Evolutionary conservation across 1,140 invertebrate species (phyloP).

Genomic region (Melipona quadrifasciata): DNA sequence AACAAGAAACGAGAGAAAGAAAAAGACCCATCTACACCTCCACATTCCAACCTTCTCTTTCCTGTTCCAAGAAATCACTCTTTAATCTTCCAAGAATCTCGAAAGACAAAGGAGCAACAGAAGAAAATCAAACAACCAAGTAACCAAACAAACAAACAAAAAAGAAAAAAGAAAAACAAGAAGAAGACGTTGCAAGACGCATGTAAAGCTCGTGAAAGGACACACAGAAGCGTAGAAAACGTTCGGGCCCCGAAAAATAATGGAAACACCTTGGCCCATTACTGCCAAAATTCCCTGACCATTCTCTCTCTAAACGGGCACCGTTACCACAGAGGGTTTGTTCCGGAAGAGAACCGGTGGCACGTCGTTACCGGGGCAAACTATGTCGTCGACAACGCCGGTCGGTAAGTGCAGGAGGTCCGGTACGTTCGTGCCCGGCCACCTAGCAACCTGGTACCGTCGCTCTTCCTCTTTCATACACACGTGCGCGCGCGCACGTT

Average conservation of each 20-base stretch:
- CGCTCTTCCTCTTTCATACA: neutral
- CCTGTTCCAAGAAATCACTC: neutral
- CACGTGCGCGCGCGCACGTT: neutral
- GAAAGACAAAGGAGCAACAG: neutral
- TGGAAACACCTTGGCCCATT: slow-evolving; percentile 52
- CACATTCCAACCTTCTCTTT: too few species aligned
- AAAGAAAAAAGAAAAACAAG: neutral
- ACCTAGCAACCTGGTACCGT: slow-evolving; percentile 49
- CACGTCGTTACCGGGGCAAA: slow-evolving; percentile 70
- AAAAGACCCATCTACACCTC: neutral
- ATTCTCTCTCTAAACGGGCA: slow-evolving; percentile 54
- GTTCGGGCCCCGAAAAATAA: slow-evolving; percentile 35
- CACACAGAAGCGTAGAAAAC: neutral
- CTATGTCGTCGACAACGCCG: slow-evolving; percentile 66
- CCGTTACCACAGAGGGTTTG: slow-evolving; percentile 67
- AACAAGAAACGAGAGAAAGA: neutral
- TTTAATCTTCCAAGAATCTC: neutral
- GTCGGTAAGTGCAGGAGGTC: slow-evolving; percentile 68
- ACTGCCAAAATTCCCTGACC: slow-evolving; percentile 55
- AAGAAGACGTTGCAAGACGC: neutral
- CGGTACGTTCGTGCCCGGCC: slow-evolving; percentile 60
- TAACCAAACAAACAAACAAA: too few species aligned
- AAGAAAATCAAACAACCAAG: neutral
- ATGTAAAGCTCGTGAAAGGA: neutral
- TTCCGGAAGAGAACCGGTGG: slow-evolving; percentile 68